Base-by-base conservation (phyloP, 53 echinoderm and acorn worm species). In the Crossaster papposus region DNA sequence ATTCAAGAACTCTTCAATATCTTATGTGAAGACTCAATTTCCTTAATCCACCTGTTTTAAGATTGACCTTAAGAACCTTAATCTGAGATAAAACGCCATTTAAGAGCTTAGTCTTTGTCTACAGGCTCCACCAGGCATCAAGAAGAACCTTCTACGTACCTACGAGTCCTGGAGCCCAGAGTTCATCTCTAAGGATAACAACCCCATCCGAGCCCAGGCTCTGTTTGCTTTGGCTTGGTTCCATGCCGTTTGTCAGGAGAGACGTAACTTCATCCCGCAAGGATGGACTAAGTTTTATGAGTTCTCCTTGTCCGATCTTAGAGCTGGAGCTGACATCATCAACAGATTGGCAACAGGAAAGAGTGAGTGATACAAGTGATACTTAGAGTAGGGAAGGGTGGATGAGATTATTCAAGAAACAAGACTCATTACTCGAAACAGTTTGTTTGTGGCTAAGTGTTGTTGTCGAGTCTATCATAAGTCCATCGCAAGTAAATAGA, bases 221-320 rank as follows among this genome's bases (percentile, higher is more conserved):
- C 86, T 99, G 91, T 99, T 96, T 92, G 99, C 99, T 20, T 72
- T 99, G 94, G 99, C 99, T 62, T 99, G 99, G 99, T 99, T 99
- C 88, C 96, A 96, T 64, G 96, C 99, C 14, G 93, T 99, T 72
- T 96, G 96, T 72, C 99, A 99, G 83, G 99, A 99, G 85, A 89
- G 99, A 58, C 76, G 99, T n/a, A 99, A 99, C 85, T 99, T 90
- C 70, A 99, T 99, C 81, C 99, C 99, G 1, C 99, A 99, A 91
- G 99, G 99, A 63, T 99, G 99, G 99, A 99, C 99, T 76, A 99
- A 99, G 86, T 99, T 96, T 81, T 99, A 99, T 44, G 99, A 99
- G 88, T 99, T 99, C 88, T 96, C 99, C 22, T 58, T 96, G 88
- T 95, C 96, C 2, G 99, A 99, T 78, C 90, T 99, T 31, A 89